A percentile compares a stretch with the other conserved stretches of the same genome.
Conservation (phyloP, 2,888 invertebrate species). For the Sinohyriopsis cumingii region DNA sequence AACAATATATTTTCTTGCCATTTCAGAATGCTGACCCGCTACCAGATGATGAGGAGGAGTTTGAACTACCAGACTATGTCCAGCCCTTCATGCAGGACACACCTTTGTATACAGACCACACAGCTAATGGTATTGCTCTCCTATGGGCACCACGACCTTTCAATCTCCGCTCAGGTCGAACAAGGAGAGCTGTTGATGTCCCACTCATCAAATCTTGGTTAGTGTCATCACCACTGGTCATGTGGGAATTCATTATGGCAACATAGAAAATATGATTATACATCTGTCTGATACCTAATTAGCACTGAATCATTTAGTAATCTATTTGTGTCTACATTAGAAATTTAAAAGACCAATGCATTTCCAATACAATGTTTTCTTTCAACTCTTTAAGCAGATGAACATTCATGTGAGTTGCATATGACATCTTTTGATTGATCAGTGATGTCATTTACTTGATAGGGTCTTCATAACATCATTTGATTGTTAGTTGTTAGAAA, state of each 20-base stretch:
- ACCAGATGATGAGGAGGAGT: constrained; percentile 88
- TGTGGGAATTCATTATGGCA: neutral
- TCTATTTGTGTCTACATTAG: constrained; percentile 31
- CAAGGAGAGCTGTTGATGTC: constrained; percentile 94
- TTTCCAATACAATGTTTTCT: too few relatives aligned
- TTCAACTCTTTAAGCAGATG: too few relatives aligned
- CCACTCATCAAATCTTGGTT: constrained; percentile 99
- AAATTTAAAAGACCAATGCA: too few relatives aligned
- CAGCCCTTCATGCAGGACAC: constrained; percentile 95
- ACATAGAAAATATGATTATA: neutral
- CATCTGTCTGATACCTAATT: neutral
- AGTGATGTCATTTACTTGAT: too few relatives aligned
- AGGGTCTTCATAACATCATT: too few relatives aligned
- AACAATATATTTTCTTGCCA: constrained; percentile 9
- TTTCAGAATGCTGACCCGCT: constrained; percentile 83
- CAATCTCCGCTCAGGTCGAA: constrained; percentile 94
- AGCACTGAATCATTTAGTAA: neutral
- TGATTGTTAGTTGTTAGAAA: too few relatives aligned
- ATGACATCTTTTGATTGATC: too few relatives aligned
- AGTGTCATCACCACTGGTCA: constrained; percentile 1
- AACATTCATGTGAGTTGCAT: too few relatives aligned
- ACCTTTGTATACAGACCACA: constrained; percentile 97
- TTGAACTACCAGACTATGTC: constrained; percentile 90
- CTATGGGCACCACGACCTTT: constrained; percentile 99
- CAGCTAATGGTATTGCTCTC: constrained; percentile 97